Evolutionary conservation across 1,140 invertebrate genomes (phyloP).

Genomic region (Chelonus insularis): DNA sequence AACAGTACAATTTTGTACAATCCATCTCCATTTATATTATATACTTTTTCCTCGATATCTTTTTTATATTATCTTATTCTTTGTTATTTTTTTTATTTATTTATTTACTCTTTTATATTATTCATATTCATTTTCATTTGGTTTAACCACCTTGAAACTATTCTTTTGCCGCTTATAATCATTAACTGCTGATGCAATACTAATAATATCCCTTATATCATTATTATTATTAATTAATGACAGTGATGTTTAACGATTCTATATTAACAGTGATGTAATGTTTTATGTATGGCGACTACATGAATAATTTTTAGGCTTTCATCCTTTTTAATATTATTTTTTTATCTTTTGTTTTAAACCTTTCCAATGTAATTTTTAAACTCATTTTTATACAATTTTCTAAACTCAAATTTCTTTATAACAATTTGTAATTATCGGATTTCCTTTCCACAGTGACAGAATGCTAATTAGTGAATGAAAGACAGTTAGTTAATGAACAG

Average conservation of each 20-base stretch:
- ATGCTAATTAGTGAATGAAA: too few relatives aligned
- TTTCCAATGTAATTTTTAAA: too few relatives aligned
- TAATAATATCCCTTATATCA: not conserved
- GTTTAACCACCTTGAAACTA: conserved; percentile 1
- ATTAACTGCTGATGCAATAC: not conserved
- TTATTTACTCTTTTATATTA: too few relatives aligned
- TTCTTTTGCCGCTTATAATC: not conserved
- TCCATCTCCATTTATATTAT: too few relatives aligned
- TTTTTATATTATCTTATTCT: conserved; percentile 10
- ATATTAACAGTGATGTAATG: conserved; percentile 9
- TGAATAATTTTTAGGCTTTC: conserved; percentile 3
- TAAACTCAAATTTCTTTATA: too few relatives aligned
- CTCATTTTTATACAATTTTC: too few relatives aligned
- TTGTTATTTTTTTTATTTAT: not conserved
- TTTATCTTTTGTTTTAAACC: not conserved
- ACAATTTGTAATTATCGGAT: too few relatives aligned
- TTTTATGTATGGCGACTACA: conserved; percentile 2
- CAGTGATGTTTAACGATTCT: not conserved
- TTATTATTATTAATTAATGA: conserved; percentile 8
- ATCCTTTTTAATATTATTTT: not conserved
- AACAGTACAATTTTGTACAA: conserved; percentile 51
- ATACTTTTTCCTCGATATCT: conserved; percentile 23
- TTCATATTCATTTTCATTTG: conserved; percentile 5
- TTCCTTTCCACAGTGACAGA: too few relatives aligned
- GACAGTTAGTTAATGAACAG: too few relatives aligned